Evolutionary conservation across 2,113 vertebrate genomes (phyloP).

Genomic region (Pleuronectes platessa): DNA sequence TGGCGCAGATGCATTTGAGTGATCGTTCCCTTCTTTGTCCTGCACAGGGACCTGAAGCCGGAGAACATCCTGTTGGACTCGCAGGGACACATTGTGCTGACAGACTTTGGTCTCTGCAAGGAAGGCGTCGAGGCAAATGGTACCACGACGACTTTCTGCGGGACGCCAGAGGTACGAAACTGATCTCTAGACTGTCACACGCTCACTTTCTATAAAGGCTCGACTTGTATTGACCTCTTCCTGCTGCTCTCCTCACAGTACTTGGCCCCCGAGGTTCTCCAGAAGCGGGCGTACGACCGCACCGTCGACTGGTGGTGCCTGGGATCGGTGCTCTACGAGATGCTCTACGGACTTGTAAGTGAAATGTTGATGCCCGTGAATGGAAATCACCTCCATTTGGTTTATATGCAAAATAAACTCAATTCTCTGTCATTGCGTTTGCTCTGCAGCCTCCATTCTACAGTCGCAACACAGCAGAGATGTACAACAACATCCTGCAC

Average conservation of each 20-base stretch:
- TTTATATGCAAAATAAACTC: not conserved
- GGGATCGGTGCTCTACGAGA: conserved; percentile 87
- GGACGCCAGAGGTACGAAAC: conserved; percentile 82
- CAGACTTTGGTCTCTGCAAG: conserved; percentile 87
- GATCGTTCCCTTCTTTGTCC: not conserved
- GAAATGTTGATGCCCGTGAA: not conserved
- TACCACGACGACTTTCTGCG: conserved; percentile 85
- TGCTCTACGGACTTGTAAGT: conserved; percentile 87
- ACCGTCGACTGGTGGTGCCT: conserved; percentile 89
- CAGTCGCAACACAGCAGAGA: conserved; percentile 86
- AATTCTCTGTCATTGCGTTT: not conserved
- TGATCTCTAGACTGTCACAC: not conserved
- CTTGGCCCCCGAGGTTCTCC: conserved; percentile 85
- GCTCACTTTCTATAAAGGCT: fast-evolving
- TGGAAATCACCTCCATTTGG: not conserved
- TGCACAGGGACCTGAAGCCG: conserved; percentile 83
- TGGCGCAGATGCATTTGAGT: not conserved
- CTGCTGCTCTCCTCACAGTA: conserved; percentile 70
- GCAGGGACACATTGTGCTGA: conserved; percentile 85
- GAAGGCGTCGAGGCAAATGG: conserved; percentile 80
- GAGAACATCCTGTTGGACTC: conserved; percentile 87
- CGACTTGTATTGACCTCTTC: not conserved
- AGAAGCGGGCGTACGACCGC: conserved; percentile 87
- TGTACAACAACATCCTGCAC: conserved; percentile 88
- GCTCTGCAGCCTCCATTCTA: conserved; percentile 84